A percentile compares a stretch with the other conserved stretches of the same genome.
Conservation (phyloP, 1,140 invertebrate species). For the Oscheius sp. region DNA sequence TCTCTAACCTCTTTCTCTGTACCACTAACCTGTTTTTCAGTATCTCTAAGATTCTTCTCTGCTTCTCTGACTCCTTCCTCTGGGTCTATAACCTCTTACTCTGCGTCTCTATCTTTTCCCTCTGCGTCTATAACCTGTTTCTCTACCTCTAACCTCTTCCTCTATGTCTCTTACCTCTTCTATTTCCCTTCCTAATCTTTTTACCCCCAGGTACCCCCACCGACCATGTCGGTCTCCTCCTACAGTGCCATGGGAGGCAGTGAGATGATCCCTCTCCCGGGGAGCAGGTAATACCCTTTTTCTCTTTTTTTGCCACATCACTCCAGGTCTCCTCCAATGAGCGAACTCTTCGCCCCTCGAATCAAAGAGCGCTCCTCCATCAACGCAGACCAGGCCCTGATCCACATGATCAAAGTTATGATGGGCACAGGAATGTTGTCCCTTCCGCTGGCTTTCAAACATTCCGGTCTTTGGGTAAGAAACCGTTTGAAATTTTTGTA, state of each 20-base stretch:
- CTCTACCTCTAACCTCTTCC: no score
- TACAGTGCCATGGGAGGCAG: conserved; percentile 20
- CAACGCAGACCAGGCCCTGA: conserved; percentile 47
- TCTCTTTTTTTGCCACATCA: not conserved
- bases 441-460: conserved; percentile 55
- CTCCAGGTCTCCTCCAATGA: conserved; percentile 25
- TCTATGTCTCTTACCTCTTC: no score
- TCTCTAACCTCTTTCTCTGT: no score
- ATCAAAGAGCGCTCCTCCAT: conserved; percentile 15
- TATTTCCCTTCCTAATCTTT: no score
- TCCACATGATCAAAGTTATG: conserved; percentile 60
- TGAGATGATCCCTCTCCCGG: conserved; percentile 24
- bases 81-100: no score
- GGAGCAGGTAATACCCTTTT: not conserved
- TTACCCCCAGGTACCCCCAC: no score
- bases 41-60: no score
- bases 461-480: conserved; percentile 54
- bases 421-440: conserved; percentile 57
- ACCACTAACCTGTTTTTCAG: no score
- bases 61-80: no score
- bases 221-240: conserved; percentile 34
- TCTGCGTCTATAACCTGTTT: no score
- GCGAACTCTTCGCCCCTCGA: conserved; percentile 30
- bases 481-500: not conserved
- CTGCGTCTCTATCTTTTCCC: no score